Base-by-base conservation (phyloP, 2,113 vertebrate genomes). In the Hippocampus zosterae region DNA sequence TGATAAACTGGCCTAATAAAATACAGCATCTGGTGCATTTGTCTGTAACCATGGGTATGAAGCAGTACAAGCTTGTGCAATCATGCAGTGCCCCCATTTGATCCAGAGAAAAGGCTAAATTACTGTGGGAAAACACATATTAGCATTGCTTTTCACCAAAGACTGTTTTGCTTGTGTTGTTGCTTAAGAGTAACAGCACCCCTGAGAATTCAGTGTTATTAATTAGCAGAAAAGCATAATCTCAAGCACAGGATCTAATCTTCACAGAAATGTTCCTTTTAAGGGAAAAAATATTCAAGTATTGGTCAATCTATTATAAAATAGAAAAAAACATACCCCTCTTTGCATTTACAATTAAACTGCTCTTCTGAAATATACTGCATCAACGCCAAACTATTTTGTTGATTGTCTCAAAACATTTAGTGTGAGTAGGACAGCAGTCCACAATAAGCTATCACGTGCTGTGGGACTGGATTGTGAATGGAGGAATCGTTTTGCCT, bases 1-100 rank as follows among this genome's bases (percentile, higher is more conserved):
- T 81, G 75, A 79, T 87, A 84, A 88, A 87, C 76, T 79, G 41
- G 53, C 60, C 80, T 79, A 82, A 79, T 87, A 89, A 89, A 89
- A 89, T 84, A 69, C 85, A 60, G 88, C 78, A 85, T 88, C 85
- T 88, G 85, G 75, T 80, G 29, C 65, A 62, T 72, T 76, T 78
- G 84, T 87, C 87, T 85, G 88, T 84, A 88, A 86, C 84, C 77
- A 87, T 67, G 71, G 70, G 79, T 71, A 80, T 46, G 74, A 68
- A 72, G 77, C 76, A 68, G 75, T 76, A 78, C 70, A 55, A 66
- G 69, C 37, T 61, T 23, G 68, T 42, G 27, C 77, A 76, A 64
- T 68, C 68, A 46, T 57, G 21, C 27, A 59, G 61, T 29, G 56
- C 67, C 66, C 62, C 65, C 71, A 33, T 59, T 52, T 46, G 15